Conservation (phyloP, 2,888 invertebrate genomes). For the Ichneumoninae sp. region DNA sequence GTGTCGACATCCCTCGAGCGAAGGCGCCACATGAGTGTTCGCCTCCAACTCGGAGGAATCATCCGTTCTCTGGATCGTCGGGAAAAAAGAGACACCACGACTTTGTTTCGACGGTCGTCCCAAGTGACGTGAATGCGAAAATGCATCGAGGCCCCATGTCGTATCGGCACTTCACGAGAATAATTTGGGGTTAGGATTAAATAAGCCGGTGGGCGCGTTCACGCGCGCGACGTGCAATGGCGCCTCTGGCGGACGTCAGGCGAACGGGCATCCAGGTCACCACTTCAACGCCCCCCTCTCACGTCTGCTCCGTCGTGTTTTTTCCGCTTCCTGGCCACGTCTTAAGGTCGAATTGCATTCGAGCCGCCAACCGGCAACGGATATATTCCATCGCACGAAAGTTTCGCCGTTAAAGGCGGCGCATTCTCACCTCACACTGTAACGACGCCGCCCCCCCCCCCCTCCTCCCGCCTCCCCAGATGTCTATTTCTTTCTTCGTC, state of each 20-base stretch:
- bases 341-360: conserved; percentile 5
- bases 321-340: conserved; percentile 32
- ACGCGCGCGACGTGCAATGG: conserved; percentile 13
- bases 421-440: neutral
- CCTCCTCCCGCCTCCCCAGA: too few species aligned
- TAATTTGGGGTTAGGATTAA: conserved; percentile 18
- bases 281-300: conserved; percentile 1
- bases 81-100: too few species aligned
- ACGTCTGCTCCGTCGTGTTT: conserved; percentile 5
- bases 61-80: too few species aligned
- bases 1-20: too few species aligned
- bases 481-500: too few species aligned
- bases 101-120: too few species aligned
- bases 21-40: too few species aligned
- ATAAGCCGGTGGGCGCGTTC: neutral
- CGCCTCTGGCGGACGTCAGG: conserved; percentile 28
- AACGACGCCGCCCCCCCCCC: too few species aligned
- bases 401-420: neutral
- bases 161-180: neutral
- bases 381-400: neutral
- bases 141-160: too few species aligned
- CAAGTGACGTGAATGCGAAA: too few species aligned
- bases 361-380: neutral
- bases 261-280: conserved; percentile 42
- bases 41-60: too few species aligned